phyloP scores from a whole-genome alignment of 2,113 vertebrate species.

The Struthidea cinerea region DNA sequence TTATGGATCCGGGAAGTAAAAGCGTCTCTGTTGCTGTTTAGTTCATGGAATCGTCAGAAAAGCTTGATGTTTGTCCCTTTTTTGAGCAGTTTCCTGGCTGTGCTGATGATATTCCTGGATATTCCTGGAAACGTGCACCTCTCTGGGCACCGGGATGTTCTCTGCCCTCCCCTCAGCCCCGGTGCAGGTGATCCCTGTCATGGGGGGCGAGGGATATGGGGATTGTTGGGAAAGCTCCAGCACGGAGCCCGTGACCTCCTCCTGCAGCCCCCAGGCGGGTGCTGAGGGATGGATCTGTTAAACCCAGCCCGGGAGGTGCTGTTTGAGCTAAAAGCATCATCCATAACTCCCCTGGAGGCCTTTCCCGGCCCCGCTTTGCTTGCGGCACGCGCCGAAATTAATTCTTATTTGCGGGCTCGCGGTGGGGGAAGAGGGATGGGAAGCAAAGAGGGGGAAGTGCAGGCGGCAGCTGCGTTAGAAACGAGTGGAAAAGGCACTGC shows the following conservation, averaged over 20 bases:
- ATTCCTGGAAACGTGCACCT: rapidly evolving
- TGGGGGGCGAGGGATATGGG: no score
- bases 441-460: background rate
- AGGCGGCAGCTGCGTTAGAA: background rate
- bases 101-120: background rate
- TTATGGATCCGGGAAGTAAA: background rate
- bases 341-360: background rate
- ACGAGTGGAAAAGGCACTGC: background rate
- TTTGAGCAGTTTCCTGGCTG: background rate
- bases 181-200: rapidly evolving
- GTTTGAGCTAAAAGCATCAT: background rate
- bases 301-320: background rate
- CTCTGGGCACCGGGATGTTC: background rate
- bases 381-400: background rate
- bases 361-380: background rate
- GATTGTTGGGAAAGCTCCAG: background rate
- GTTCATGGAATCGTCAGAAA: background rate
- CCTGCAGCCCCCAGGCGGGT: background rate
- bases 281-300: background rate
- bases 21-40: background rate
- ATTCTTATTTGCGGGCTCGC: background rate
- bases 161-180: background rate
- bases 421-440: background rate
- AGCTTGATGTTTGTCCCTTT: background rate
- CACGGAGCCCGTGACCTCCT: background rate